Evolutionary conservation across 2,113 vertebrate genomes (phyloP), one percentile per base, ranked within the genome.

Genomic region (Phoxinus phoxinus): DNA sequence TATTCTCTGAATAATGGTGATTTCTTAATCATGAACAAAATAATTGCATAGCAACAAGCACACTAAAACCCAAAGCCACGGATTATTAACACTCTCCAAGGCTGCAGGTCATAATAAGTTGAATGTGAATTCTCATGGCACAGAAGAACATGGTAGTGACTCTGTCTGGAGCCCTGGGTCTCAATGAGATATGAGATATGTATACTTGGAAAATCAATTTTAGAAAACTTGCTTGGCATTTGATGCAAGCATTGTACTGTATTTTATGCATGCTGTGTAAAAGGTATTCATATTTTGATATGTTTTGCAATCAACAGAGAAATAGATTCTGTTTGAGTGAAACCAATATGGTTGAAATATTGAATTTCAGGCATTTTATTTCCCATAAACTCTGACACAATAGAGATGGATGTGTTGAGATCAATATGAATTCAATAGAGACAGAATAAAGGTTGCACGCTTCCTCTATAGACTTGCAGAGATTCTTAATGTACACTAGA

Each of bases 341-440:
- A 81, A 63, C 78, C 59, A 30, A 61, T 11, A 11, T 25, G 81
- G 67, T n/a, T n/a, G n/a, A n/a, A n/a, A n/a, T 1, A 41, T 48
- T 72, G 30, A 17, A 72, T 83, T 83, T 72, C 48, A 56, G 12
- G 9, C 25, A 71, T 56, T 82, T 44, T 85, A 58, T 46, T 84
- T 73, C 67, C 51, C 27, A 71, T 58, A 71, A 81, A 67, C 59
- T 63, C 58, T 82, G 83, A 77, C 81, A 79, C 25, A 48, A 65
- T 56, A 89, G 46, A 88, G 87, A 81, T 84, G 25, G 30, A 87
- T 80, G 83, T 74, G 74, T 76, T 65, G 58, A 59, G 37, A 86
- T 87, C 84, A 86, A 81, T 80, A 85, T 83, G 72, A 86, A 83
- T 83, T 58, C 76, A 85, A 73, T 79, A 73, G 73, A 81, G 75